These are phyloP conservation scores for Thymelicus lineola DNA, from an alignment of 2,888 invertebrate genomes.

Conservation along the genomic window DNA sequence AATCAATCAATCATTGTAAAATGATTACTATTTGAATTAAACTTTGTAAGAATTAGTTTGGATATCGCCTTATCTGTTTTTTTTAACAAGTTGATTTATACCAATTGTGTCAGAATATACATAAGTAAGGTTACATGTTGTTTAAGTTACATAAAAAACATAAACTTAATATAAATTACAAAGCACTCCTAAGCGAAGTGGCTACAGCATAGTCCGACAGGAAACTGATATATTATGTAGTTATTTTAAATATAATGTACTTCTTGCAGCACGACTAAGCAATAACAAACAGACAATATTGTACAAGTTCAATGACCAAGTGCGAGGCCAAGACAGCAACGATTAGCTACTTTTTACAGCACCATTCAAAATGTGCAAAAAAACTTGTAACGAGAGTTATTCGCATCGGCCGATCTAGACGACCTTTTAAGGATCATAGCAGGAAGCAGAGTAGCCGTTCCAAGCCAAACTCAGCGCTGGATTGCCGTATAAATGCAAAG, in stretches of 20 bases:
- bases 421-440: conserved; percentile 70
- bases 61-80: not conserved
- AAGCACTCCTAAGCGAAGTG: conserved; percentile 6
- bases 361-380: conserved; percentile 56
- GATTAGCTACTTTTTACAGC: conserved; percentile 55
- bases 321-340: conserved; percentile 49
- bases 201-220: conserved; percentile 10
- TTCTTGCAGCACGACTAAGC: conserved; percentile 19
- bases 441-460: conserved; percentile 70
- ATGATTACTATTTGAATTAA: not conserved
- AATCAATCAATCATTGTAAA: not conserved
- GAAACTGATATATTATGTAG: conserved; percentile 32
- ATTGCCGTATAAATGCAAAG: conserved; percentile 54
- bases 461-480: conserved; percentile 50
- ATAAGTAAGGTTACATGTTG: no score
- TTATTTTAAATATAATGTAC: conserved; percentile 29
- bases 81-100: not conserved
- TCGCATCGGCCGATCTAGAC: conserved; percentile 61
- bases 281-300: conserved; percentile 39
- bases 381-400: conserved; percentile 65
- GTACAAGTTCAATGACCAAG: conserved; percentile 56
- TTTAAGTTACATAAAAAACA: conserved; percentile 5
- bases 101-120: no score
- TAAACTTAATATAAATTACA: conserved; percentile 15
- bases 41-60: not conserved